Evolutionary conservation across 2,797 vertebrate genomes (phyloP), one percentile per base, ranked within the genome.

Genomic region (Falco biarmicus): DNA sequence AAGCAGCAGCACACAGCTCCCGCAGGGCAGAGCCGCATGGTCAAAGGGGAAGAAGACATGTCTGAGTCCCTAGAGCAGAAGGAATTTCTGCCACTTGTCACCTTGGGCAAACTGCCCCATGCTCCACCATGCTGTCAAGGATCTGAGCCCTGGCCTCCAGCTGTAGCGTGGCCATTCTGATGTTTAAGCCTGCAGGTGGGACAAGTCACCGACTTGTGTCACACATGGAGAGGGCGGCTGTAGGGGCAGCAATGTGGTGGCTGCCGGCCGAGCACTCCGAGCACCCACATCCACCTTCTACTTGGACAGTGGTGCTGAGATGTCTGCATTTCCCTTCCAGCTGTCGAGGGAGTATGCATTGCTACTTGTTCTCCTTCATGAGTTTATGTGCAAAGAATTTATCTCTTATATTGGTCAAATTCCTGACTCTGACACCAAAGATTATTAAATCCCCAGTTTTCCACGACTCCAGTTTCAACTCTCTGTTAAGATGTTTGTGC

Each of bases 231-330:
- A 60, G 28, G 24, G 34, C 1, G 1, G 45, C 34, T 75, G 69
- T n/a, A 59, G 43, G 50, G n/a, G 21, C 51, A 31, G 11, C 0
- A 0, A 39, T 1, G 0, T 48, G 31, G 47, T 34, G 26, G 31
- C 11, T 60, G 47, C 31, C 51, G 81, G 45, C 14, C 1, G 0
- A 66, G 51, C n/a, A 29, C 8, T 24, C 57, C 39, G 10, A 37
- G 57, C 20, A 15, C 32, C 32, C 1, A 0, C 54, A 34, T 20
- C 34, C 47, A 78, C 37, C 47, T 66, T 70, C 65, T 31, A 2
- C 24, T 73, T 61, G 59, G 47, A 26, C 57, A 71, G 47, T 7
- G 21, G 50, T 48, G 61, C 61, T 6, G 2, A 66, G 39, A 51
- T 56, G 53, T 43, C 66, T 9, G 15, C 45, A 22, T 65, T 68